Conservation (phyloP, 2,797 vertebrate species). For the Enteromius treurensis region DNA sequence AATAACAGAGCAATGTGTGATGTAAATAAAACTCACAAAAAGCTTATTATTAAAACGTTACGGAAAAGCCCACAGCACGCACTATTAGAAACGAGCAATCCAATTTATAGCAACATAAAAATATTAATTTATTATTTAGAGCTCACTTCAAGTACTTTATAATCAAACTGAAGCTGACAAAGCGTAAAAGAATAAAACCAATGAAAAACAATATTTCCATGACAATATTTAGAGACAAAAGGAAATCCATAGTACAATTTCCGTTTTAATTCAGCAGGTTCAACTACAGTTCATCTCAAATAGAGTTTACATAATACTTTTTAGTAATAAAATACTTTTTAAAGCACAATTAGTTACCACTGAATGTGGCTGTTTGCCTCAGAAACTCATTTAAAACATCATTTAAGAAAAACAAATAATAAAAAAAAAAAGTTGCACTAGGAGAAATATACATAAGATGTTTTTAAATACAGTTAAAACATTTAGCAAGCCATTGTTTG, state of each 20-base stretch:
- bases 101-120: conserved; percentile 12
- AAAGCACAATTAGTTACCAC: background rate
- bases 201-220: background rate
- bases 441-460: background rate
- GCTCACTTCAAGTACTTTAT: background rate
- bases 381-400: background rate
- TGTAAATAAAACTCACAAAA: background rate
- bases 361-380: background rate
- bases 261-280: background rate
- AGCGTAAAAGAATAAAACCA: background rate
- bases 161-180: background rate
- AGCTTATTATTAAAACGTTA: background rate
- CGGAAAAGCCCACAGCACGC: background rate
- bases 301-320: background rate
- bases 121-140: background rate
- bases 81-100: background rate
- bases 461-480: background rate
- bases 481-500: background rate
- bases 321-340: background rate
- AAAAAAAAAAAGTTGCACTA: background rate
- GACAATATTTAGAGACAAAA: background rate
- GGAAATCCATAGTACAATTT: background rate
- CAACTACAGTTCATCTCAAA: background rate
- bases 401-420: too few relatives aligned
- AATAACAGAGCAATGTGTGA: background rate